These are phyloP conservation scores for Onchidella celtica DNA, from an alignment of 2,888 invertebrate species.

Conservation along the genomic window DNA sequence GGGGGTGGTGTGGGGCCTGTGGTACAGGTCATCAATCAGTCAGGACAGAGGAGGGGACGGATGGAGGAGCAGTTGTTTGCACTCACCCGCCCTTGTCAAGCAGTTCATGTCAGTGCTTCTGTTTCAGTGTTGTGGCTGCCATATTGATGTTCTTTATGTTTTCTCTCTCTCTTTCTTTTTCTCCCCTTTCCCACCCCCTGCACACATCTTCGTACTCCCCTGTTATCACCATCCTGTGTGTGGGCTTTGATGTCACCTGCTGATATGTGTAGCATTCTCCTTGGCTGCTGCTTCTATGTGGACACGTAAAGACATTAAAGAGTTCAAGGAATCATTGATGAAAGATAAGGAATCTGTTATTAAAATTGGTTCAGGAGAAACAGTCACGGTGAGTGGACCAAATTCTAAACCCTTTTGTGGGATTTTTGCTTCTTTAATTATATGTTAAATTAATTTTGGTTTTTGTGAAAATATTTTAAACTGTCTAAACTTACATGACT, in stretches of 20 bases:
- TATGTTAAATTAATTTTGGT: background rate
- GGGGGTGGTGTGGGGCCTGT: too few relatives aligned
- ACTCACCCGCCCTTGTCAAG: too few relatives aligned
- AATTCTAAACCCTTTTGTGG: too few relatives aligned
- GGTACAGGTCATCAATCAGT: too few relatives aligned
- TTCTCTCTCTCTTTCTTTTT: background rate
- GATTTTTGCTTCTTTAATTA: too few relatives aligned
- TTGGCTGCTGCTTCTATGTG: conserved; percentile 91
- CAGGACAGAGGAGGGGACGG: too few relatives aligned
- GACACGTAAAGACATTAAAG: conserved; percentile 93
- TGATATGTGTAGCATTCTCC: conserved; percentile 41
- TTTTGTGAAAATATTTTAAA: too few relatives aligned
- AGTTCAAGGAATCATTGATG: conserved; percentile 93
- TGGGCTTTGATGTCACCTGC: conserved; percentile 21
- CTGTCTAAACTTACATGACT: too few relatives aligned
- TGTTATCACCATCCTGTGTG: background rate
- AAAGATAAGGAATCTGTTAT: conserved; percentile 93
- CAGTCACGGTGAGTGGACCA: conserved; percentile 88
- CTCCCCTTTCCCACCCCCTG: background rate
- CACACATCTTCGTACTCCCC: conserved; percentile 17
- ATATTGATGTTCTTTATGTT: conserved; percentile 31
- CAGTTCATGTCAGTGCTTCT: background rate
- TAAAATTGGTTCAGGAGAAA: conserved; percentile 97
- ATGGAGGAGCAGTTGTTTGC: too few relatives aligned
- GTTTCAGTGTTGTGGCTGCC: conserved; percentile 4